These are phyloP conservation scores for Cyphomyrus discorhynchus DNA, from an alignment of 2,113 vertebrate genomes.

Conservation along the genomic window DNA sequence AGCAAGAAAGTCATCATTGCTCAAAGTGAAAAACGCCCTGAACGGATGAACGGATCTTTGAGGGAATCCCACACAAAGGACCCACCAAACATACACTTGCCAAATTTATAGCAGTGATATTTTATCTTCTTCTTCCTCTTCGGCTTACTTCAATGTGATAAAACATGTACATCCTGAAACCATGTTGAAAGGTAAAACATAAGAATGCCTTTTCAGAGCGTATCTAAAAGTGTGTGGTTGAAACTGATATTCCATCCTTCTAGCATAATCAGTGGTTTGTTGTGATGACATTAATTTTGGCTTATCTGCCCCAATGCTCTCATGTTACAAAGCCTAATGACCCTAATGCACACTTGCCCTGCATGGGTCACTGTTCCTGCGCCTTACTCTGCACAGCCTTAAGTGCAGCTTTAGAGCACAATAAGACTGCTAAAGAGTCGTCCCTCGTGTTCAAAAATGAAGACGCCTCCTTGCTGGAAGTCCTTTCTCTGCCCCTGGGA, in stretches of 20 bases:
- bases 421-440: conserved; percentile 47
- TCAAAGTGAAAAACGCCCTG: background rate
- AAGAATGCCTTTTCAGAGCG: background rate
- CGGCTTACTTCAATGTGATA: background rate
- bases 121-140: background rate
- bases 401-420: conserved; percentile 45
- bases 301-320: conserved; percentile 38
- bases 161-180: background rate
- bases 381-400: conserved; percentile 37
- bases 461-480: conserved; percentile 30
- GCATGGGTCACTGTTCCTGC: conserved; percentile 50
- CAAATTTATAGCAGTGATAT: background rate
- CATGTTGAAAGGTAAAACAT: background rate
- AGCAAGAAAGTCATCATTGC: background rate
- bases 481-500: conserved; percentile 25
- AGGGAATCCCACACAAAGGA: background rate
- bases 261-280: conserved; percentile 37
- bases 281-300: conserved; percentile 45
- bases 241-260: background rate
- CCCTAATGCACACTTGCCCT: conserved; percentile 45
- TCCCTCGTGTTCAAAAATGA: conserved; percentile 58
- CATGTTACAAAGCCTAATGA: conserved; percentile 43
- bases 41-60: background rate
- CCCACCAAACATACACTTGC: background rate
- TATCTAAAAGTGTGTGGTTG: background rate